Percentiles rank a stretch among this genome's conserved stretches.
Evolutionary conservation across 2,888 invertebrate genomes (phyloP).

Genomic region (Volucella zonaria): DNA sequence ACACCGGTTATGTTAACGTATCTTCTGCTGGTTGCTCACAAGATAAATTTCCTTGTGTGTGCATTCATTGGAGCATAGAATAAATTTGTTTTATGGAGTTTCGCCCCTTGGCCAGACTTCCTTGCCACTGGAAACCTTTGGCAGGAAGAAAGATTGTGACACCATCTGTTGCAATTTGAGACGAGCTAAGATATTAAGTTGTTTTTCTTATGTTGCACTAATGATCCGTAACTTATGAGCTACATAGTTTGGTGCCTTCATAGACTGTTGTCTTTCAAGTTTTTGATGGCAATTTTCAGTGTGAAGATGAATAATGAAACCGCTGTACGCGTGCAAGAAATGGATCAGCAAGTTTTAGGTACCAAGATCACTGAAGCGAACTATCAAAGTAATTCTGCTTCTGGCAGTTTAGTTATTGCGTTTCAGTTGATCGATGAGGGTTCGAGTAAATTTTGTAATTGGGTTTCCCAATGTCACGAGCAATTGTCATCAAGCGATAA

Average conservation of each 20-base stretch:
- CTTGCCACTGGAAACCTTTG: slow-evolving; percentile 26
- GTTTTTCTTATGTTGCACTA: slow-evolving; percentile 69
- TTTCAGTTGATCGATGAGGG: slow-evolving; percentile 64
- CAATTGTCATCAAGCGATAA: slow-evolving; percentile 66
- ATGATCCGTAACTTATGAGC: slow-evolving; percentile 74
- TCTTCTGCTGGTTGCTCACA: slow-evolving; percentile 28
- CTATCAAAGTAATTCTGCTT: slow-evolving; percentile 53
- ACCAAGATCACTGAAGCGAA: slow-evolving; percentile 59
- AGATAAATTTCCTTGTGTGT: slow-evolving; percentile 55
- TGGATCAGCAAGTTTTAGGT: slow-evolving; percentile 57
- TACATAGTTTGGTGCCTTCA: slow-evolving; percentile 26
- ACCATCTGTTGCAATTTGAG: slow-evolving; percentile 63
- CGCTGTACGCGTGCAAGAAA: slow-evolving; percentile 67
- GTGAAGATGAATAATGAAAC: slow-evolving; percentile 67
- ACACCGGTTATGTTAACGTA: slow-evolving; percentile 39
- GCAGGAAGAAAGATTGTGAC: slow-evolving; percentile 54
- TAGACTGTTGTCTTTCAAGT: not conserved
- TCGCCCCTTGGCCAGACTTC: slow-evolving; percentile 6
- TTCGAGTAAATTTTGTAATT: slow-evolving; percentile 49
- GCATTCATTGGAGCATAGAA: slow-evolving; percentile 61
- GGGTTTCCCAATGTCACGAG: slow-evolving; percentile 51
- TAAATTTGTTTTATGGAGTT: slow-evolving; percentile 49
- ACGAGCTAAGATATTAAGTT: slow-evolving; percentile 66
- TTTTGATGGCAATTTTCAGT: slow-evolving; percentile 45
- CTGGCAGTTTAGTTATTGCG: slow-evolving; percentile 29